phyloP scores from a whole-genome alignment of 1,140 invertebrate genomes.

The Grapholita molesta region DNA sequence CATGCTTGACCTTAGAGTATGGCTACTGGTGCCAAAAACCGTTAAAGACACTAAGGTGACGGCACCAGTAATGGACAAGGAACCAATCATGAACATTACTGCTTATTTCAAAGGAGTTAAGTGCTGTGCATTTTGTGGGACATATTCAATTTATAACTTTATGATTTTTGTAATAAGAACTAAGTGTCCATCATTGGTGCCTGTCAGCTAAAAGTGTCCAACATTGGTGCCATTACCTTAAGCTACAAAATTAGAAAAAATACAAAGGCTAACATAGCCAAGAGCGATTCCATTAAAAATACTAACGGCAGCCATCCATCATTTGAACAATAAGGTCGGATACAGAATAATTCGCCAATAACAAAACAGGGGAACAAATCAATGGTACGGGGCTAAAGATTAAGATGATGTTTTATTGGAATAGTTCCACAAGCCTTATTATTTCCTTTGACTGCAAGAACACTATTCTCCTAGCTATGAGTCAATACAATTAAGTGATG shows the following conservation, averaged over 20 bases:
- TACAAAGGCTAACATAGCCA: background rate
- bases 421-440: background rate
- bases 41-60: no score
- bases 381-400: background rate
- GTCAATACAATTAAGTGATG: background rate
- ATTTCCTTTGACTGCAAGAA: background rate
- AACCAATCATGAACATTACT: no score
- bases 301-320: conserved; percentile 11
- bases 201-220: background rate
- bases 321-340: conserved; percentile 4
- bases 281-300: conserved; percentile 6
- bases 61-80: no score
- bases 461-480: background rate
- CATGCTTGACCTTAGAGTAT: no score
- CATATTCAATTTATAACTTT: no score
- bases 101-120: no score
- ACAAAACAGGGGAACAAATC: conserved; percentile 8
- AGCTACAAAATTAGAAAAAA: conserved; percentile 14
- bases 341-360: conserved; percentile 9
- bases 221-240: background rate
- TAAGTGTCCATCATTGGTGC: no score
- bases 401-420: background rate
- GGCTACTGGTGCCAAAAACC: no score
- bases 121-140: no score
- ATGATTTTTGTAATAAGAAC: no score